Percentiles rank a stretch among this genome's conserved stretches.
phyloP scores from a whole-genome alignment of 2,113 vertebrate species.

The Apteryx mantelli region DNA sequence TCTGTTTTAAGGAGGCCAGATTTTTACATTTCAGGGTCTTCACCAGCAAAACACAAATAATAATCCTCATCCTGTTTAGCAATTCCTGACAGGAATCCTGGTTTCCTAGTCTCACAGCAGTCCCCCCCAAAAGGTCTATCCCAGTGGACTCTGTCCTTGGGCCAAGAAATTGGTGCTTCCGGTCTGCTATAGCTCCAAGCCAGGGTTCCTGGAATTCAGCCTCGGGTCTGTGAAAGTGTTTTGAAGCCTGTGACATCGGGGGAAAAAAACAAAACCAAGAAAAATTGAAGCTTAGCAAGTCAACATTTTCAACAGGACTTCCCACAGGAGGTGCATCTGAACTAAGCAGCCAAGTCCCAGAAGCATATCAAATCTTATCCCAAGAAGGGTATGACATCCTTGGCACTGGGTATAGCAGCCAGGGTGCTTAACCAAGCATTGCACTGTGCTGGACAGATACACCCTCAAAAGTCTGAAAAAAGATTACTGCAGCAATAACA shows the following conservation, averaged over 20 bases:
- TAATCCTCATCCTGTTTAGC: neutral
- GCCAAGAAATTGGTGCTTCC: neutral
- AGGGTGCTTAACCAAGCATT: accelerated
- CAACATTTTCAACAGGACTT: neutral
- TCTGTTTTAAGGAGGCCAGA: neutral
- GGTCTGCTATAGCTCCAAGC: neutral
- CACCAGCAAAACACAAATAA: neutral
- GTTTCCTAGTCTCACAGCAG: neutral
- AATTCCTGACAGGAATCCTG: neutral
- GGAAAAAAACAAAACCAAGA: neutral
- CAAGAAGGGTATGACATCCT: neutral
- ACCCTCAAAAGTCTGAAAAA: neutral
- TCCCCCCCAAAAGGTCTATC: neutral
- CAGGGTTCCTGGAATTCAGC: neutral
- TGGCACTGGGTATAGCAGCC: no score
- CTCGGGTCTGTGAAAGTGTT: neutral
- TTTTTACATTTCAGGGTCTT: neutral
- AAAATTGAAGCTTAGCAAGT: neutral
- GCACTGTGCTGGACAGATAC: neutral
- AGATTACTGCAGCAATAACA: neutral
- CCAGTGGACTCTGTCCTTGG: neutral
- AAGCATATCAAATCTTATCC: neutral
- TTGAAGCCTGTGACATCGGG: accelerated
- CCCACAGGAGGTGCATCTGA: neutral
- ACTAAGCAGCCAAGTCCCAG: neutral